phyloP scores from a whole-genome alignment of 2,888 invertebrate species.

The Dryobotodes eremita region DNA sequence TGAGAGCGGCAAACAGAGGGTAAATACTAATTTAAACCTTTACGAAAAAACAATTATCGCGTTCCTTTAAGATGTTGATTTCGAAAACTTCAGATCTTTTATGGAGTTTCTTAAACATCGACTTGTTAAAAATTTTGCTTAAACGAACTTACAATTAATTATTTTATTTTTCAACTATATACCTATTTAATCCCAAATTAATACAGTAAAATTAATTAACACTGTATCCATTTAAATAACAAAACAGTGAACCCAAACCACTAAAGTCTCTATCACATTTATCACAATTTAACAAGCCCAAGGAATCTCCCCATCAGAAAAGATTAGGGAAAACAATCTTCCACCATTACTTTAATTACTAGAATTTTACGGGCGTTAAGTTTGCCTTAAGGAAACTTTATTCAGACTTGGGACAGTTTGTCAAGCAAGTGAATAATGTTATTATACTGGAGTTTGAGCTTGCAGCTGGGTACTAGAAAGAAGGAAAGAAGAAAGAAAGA shows the following conservation, averaged over 20 bases:
- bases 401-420: slow-evolving; percentile 58
- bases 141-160: not conserved
- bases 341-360: slow-evolving; percentile 70
- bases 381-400: slow-evolving; percentile 62
- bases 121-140: not conserved
- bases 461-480: not conserved
- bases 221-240: not conserved
- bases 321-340: slow-evolving; percentile 65
- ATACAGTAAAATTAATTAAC: not conserved
- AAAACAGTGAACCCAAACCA: slow-evolving; percentile 8
- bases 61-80: slow-evolving; percentile 22
- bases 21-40: slow-evolving; percentile 2
- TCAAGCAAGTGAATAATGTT: slow-evolving; percentile 48
- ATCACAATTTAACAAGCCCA: slow-evolving; percentile 49
- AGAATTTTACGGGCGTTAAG: slow-evolving; percentile 66
- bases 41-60: slow-evolving; percentile 14
- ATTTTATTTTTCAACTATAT: not conserved
- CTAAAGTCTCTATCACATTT: slow-evolving; percentile 42
- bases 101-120: not conserved
- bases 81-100: not conserved
- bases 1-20: slow-evolving; percentile 15
- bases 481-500: too few species aligned
- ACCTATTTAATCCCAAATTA: not conserved
- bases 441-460: slow-evolving; percentile 6
- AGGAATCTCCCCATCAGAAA: slow-evolving; percentile 52